phyloP scores from a whole-genome alignment of 2,113 vertebrate species.

The Calidris pugnax region DNA sequence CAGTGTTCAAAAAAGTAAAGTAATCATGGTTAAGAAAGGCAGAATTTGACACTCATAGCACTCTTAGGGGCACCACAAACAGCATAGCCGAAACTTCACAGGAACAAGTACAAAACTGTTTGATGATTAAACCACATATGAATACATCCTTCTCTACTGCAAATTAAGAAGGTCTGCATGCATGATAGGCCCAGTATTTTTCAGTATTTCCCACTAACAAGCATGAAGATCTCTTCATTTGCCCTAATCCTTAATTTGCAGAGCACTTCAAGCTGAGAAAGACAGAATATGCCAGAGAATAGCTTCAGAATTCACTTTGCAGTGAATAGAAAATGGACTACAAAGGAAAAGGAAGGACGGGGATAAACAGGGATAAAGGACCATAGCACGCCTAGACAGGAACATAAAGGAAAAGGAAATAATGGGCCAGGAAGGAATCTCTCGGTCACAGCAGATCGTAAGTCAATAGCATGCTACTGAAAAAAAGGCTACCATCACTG shows the following conservation, averaged over 20 bases:
- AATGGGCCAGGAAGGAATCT: constrained; percentile 34
- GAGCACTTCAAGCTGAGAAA: constrained; percentile 23
- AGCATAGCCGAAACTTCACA: not conserved
- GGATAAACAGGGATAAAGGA: not conserved
- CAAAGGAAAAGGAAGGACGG: not conserved
- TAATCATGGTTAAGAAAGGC: not conserved
- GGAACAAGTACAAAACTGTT: not conserved
- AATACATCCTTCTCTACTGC: not conserved
- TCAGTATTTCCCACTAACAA: constrained; percentile 2
- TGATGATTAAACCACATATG: not conserved
- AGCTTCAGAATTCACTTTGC: constrained; percentile 26
- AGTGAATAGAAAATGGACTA: constrained; percentile 2
- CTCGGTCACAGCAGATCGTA: not conserved
- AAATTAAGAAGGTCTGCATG: not conserved
- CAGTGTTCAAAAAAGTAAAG: not conserved
- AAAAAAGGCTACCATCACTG: not conserved
- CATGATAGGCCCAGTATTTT: not conserved
- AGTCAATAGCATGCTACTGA: not conserved
- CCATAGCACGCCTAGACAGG: not conserved
- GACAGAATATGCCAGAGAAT: not conserved
- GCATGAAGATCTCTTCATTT: constrained; percentile 12
- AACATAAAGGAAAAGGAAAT: constrained; percentile 22
- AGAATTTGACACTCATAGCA: not conserved
- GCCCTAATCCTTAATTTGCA: constrained; percentile 13
- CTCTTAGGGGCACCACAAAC: not conserved